Percentiles rank a stretch among this genome's conserved stretches.
phyloP scores from a whole-genome alignment of 2,888 invertebrate genomes.

The Eueremaeus valkanovi region DNA sequence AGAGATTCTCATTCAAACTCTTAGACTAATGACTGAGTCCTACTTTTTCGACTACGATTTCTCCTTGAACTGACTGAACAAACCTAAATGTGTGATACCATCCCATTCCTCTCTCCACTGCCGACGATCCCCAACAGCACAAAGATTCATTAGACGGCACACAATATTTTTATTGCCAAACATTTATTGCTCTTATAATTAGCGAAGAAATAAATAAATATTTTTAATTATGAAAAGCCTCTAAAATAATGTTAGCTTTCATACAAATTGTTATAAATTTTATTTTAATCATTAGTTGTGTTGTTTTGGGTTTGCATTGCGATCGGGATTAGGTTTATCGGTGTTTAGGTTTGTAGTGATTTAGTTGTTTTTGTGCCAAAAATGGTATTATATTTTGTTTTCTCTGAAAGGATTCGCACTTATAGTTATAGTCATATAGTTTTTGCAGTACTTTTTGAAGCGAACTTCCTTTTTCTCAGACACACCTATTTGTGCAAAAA shows the following conservation, averaged over 20 bases:
- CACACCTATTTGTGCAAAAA: constrained; percentile 24
- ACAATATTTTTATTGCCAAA: background rate
- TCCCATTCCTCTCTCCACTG: background rate
- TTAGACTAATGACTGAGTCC: constrained; percentile 32
- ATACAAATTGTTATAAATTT: too few species aligned
- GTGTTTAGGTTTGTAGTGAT: too few species aligned
- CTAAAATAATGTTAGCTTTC: too few species aligned
- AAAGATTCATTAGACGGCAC: constrained; percentile 4
- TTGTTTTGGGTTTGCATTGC: too few species aligned
- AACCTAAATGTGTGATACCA: constrained; percentile 28
- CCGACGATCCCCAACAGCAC: background rate
- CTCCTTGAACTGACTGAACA: constrained; percentile 27
- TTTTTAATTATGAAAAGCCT: too few species aligned
- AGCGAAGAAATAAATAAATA: too few species aligned
- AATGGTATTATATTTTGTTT: constrained; percentile 3
- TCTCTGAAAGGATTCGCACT: constrained; percentile 18
- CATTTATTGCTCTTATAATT: background rate
- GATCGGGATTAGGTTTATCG: too few species aligned
- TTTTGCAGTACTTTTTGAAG: constrained; percentile 20
- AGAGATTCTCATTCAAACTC: constrained; percentile 10
- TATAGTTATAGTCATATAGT: background rate
- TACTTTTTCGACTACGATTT: constrained; percentile 19
- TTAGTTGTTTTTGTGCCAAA: background rate
- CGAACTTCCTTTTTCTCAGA: constrained; percentile 35
- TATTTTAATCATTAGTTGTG: too few species aligned